Evolutionary conservation across 2,797 vertebrate genomes (phyloP).

Genomic region (Tragelaphus eurycerus): DNA sequence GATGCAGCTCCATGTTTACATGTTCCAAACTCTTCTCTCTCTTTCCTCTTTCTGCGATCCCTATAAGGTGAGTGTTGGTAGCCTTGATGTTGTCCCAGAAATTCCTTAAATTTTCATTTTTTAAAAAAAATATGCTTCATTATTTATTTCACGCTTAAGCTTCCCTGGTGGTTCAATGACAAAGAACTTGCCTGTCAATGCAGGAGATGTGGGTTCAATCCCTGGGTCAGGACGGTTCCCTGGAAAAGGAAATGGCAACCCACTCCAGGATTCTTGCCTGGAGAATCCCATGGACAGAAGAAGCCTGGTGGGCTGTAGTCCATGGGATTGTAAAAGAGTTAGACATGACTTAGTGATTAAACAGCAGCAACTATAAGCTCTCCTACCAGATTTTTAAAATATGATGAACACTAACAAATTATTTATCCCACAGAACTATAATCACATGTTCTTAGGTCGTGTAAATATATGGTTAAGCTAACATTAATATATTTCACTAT

Average conservation of each 20-base stretch:
- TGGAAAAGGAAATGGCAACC: background rate
- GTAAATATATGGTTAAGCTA: background rate
- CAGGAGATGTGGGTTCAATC: background rate
- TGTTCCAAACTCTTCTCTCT: background rate
- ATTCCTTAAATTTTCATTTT: background rate
- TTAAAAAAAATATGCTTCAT: accelerated
- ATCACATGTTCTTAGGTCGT: background rate
- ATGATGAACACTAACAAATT: background rate
- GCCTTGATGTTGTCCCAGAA: background rate
- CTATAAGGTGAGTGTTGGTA: background rate
- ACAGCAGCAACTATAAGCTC: background rate
- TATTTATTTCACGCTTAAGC: background rate
- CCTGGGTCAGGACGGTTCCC: background rate
- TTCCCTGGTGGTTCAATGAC: background rate
- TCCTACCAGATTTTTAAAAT: background rate
- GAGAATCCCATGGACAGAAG: background rate
- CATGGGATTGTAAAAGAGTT: background rate
- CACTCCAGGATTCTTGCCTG: background rate
- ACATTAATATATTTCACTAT: background rate
- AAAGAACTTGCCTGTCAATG: background rate
- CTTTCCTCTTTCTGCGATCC: background rate
- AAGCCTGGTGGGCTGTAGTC: background rate
- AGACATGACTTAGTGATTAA: background rate
- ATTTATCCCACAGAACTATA: background rate
- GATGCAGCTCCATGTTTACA: background rate